Evolutionary conservation across 2,113 vertebrate species (phyloP), one percentile per base, ranked within the genome.

Genomic region (Xiphophorus maculatus): DNA sequence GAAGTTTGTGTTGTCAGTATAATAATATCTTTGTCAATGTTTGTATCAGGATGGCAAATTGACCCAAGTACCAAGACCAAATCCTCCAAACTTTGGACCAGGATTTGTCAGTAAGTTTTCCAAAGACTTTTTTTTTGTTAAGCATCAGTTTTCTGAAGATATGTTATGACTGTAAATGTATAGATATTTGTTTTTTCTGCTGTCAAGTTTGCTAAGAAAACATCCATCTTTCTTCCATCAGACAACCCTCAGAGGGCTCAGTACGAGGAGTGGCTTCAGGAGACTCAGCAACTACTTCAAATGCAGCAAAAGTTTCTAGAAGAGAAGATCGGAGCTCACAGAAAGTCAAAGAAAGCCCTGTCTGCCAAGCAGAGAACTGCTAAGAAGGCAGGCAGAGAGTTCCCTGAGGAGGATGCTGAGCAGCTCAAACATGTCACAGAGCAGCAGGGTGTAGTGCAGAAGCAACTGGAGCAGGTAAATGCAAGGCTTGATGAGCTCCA

Each of bases 241-340:
- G 98, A 99, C 88, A 98, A 98, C 77, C 94, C 96, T 73, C 97
- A 99, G 73, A 96, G 94, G 86, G 96, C 97, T 78, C 97, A 99
- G 81, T 99, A 99, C 4, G 98, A 99, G 79, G 98, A 99, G 73
- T 99, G 98, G 98, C 97, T 99, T 62, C 97, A 98, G 82, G 97
- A 99, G 68, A 99, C 98, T 25, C 98, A 99, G 60, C 97, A 98
- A 28, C 97, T 99, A 80, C 97, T 99, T 88, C 98, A 99, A 89
- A 98, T 99, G 95, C 98, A 99, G 62, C 98, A 99, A 93, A 99
- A 97, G 87, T 98, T 97, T 91, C 95, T 99, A 28, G 98, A 99
- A 90, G 98, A 99, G 32, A 97, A 99, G 90, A 99, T 99, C 11
- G 98, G 97, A 25, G 96, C 96, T 2, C 97, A 99, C 88, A 96